These are phyloP conservation scores for Verasper variegatus DNA, from an alignment of 2,113 vertebrate species.

Conservation along the genomic window DNA sequence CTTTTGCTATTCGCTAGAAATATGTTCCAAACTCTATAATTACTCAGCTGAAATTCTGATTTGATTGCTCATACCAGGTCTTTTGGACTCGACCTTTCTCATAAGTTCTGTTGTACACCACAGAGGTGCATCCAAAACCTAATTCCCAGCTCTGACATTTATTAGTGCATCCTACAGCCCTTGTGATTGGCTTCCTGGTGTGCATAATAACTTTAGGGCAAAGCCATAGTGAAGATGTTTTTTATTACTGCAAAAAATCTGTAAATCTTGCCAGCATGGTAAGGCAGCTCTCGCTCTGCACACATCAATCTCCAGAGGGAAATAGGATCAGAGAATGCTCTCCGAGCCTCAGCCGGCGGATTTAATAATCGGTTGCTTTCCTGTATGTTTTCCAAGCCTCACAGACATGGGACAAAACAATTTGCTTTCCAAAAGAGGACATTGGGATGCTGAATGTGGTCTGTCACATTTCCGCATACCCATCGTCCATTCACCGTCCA, in stretches of 20 bases:
- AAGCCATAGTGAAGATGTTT: constrained; percentile 41
- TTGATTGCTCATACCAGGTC: constrained; percentile 10
- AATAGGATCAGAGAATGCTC: constrained; percentile 41
- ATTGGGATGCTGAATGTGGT: constrained; percentile 47
- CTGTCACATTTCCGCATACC: constrained; percentile 50
- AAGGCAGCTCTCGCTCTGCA: constrained; percentile 22
- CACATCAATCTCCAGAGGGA: constrained; percentile 52
- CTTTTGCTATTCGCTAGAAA: constrained; percentile 7
- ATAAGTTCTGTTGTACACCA: constrained; percentile 14
- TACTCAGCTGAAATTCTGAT: constrained; percentile 39
- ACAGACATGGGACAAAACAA: constrained; percentile 13
- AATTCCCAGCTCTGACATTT: constrained; percentile 64
- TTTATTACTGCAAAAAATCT: constrained; percentile 33
- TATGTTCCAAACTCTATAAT: constrained; percentile 16
- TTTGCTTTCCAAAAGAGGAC: constrained; percentile 46
- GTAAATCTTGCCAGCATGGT: constrained; percentile 37
- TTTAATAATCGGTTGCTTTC: constrained; percentile 54
- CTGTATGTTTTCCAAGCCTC: constrained; percentile 45
- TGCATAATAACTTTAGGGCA: constrained; percentile 59
- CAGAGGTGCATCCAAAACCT: constrained; percentile 36
- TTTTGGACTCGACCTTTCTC: constrained; percentile 57
- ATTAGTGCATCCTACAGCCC: constrained; percentile 46
- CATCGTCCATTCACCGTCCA: constrained; percentile 44
- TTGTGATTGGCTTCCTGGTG: constrained; percentile 36
- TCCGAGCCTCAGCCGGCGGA: constrained; percentile 28